These are phyloP conservation scores for Dendrocincla tyrannina DNA, from an alignment of 2,797 vertebrate species.

Conservation along the genomic window DNA sequence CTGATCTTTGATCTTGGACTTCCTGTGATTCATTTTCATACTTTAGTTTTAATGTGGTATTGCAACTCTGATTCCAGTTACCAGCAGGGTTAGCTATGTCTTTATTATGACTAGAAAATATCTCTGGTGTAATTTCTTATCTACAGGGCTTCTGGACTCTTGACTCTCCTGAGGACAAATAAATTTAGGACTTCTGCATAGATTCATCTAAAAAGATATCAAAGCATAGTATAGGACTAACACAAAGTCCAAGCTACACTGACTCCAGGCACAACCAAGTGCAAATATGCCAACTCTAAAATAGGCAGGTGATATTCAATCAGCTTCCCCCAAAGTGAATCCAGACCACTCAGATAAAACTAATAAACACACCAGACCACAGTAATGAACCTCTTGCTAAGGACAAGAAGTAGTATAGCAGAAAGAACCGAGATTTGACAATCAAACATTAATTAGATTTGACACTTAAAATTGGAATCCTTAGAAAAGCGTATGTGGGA, in stretches of 20 bases:
- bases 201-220: not conserved
- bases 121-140: not conserved
- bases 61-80: not conserved
- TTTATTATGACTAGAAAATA: not conserved
- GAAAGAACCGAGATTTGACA: not conserved
- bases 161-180: not conserved
- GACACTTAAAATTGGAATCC: not conserved
- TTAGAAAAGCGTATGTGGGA: not conserved
- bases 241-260: not conserved
- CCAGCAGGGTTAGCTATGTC: not conserved
- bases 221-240: not conserved
- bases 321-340: not conserved
- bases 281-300: not conserved
- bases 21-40: slow-evolving; percentile 11
- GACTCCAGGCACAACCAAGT: not conserved
- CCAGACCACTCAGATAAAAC: not conserved
- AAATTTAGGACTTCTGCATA: not conserved
- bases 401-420: not conserved
- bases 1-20: not conserved
- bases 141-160: not conserved
- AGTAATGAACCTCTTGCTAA: not conserved
- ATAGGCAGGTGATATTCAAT: not conserved
- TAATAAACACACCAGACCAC: not conserved
- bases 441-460: not conserved
- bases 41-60: not conserved